phyloP scores from a whole-genome alignment of 2,113 vertebrate genomes.

The Eulemur rufifrons region DNA sequence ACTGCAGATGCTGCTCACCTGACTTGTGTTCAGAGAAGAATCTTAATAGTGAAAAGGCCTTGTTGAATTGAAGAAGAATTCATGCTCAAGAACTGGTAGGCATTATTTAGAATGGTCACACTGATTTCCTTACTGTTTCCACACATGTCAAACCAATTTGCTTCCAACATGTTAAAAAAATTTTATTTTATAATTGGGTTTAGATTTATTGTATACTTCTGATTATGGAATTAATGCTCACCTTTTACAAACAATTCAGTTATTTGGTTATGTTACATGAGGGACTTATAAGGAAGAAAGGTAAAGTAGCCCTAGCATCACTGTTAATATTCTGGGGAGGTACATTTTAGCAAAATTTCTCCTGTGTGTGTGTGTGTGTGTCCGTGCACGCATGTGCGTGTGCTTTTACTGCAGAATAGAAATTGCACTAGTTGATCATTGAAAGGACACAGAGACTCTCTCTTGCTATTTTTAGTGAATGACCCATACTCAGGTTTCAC shows the following conservation, averaged over 20 bases:
- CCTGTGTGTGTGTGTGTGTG: background rate
- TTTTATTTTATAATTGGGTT: background rate
- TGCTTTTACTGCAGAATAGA: background rate
- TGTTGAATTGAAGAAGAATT: background rate
- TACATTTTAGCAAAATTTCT: slow-evolving; percentile 1
- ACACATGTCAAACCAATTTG: background rate
- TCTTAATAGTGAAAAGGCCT: background rate
- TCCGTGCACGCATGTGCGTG: background rate
- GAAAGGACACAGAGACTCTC: background rate
- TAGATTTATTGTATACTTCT: background rate
- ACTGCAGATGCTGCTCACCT: background rate
- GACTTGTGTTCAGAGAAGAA: background rate
- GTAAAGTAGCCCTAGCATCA: background rate
- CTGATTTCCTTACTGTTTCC: background rate
- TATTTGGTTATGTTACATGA: background rate
- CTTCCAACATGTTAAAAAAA: background rate
- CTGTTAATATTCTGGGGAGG: background rate
- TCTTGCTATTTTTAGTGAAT: background rate
- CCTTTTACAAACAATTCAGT: background rate
- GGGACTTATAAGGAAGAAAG: background rate
- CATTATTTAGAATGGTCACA: background rate
- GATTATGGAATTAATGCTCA: background rate
- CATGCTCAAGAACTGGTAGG: background rate
- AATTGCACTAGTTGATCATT: background rate
- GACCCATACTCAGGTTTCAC: background rate